Base-by-base conservation (phyloP, 2,113 vertebrate species). In the Empidonax alnorum region DNA sequence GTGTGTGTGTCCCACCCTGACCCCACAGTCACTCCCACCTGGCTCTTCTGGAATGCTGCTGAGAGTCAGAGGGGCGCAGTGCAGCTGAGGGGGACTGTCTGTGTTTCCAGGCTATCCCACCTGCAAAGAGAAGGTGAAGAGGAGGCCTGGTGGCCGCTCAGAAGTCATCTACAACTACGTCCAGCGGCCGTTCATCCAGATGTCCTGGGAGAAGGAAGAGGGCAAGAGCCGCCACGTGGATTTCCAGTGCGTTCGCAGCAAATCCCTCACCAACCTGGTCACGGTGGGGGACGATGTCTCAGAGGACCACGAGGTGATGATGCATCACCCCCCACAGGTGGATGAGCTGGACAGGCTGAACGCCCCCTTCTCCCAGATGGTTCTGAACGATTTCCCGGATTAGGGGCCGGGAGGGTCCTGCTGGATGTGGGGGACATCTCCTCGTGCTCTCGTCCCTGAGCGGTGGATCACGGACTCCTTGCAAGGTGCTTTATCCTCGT, bases 171-270 rank as follows among this genome's bases (percentile, higher is more conserved):
- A 98, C 89, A 98, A 98, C 91, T 98, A 98, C 1, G 98, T 98
- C 4, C 98, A 98, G 75, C 90, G 98, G 6, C 98, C 98, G 0
- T 98, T 98, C 95, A 98, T 98, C 94, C 98, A 98, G 96, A 98
- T 98, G 98, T 98, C 98, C 0, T 98, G 98, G 98, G 98, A 98
- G 41, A 98, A 98, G 96, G 98, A 98, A 41, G 98, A 98, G 79
- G 98, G 98, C 17, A 98, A 98, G 90, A 98, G 98, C 90, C 98
- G 98, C 11, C 98, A 98, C 3, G 98, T 98, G 4, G 98, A 98
- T 87, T 98, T 98, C 97, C 98, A 98, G 90, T 98, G 98, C 2
- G 98, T 98, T 1, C 96, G 98, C 33, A 98, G 98, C 97, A 98
- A 98, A 72, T 98, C 98, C 47, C 97, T 98, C 6, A 98, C 98